phyloP scores from a whole-genome alignment of 2,113 vertebrate species.

The Sturnira hondurensis region DNA sequence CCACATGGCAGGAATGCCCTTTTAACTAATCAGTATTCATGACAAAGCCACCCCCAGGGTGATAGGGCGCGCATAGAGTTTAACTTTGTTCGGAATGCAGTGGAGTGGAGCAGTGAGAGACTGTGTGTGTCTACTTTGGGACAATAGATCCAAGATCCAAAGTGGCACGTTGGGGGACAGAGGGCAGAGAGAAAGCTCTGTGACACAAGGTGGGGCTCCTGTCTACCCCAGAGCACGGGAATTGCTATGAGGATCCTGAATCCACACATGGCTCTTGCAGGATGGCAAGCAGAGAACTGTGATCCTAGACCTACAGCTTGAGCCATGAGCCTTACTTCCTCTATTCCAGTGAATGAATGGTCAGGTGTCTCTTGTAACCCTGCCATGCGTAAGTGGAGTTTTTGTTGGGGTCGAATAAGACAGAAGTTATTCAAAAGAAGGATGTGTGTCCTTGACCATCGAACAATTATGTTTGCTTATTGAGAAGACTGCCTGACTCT shows the following conservation, averaged over 20 bases:
- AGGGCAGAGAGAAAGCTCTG: background rate
- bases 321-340: background rate
- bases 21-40: constrained; percentile 47
- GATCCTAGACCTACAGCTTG: background rate
- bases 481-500: background rate
- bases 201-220: background rate
- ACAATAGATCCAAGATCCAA: background rate
- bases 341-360: background rate
- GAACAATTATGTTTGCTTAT: background rate
- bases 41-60: background rate
- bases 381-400: background rate
- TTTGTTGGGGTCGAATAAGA: background rate
- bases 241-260: background rate
- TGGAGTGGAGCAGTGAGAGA: background rate
- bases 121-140: background rate
- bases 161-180: fast-evolving
- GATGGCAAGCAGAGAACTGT: background rate
- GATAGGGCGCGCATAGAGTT: background rate
- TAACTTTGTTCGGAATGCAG: background rate
- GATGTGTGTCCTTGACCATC: background rate
- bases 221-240: background rate
- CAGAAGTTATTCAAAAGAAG: background rate
- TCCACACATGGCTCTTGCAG: background rate
- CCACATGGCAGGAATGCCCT: constrained; percentile 51
- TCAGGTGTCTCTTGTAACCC: background rate